Conservation (phyloP, 2,797 vertebrate genomes). For the Crax fasciolata region DNA sequence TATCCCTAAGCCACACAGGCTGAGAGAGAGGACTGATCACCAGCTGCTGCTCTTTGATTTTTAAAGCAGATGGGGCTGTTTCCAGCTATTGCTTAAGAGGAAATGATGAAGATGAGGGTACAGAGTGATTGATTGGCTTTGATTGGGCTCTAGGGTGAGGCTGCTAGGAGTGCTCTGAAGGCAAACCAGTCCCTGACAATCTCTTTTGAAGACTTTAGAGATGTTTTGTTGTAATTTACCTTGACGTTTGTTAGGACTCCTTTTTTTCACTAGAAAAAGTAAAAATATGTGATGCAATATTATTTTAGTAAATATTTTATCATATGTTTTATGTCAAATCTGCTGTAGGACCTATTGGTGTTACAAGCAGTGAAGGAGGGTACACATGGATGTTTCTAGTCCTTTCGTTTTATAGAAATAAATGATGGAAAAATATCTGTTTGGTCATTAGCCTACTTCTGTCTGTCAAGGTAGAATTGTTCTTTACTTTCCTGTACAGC, state of each 20-base stretch:
- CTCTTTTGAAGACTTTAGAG: not conserved
- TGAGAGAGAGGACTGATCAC: not conserved
- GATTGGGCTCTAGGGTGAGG: not conserved
- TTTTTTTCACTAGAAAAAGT: not conserved
- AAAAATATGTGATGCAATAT: not conserved
- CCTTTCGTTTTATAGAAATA: not conserved
- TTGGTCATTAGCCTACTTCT: not conserved
- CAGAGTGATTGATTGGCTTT: constrained; percentile 29
- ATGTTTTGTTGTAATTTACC: accelerated
- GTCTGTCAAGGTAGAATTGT: not conserved
- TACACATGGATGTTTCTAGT: not conserved
- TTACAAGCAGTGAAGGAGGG: not conserved
- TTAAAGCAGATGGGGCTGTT: constrained; percentile 59
- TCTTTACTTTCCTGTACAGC: not conserved
- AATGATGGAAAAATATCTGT: not conserved
- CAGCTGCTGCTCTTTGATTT: constrained; percentile 75
- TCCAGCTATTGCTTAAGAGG: constrained; percentile 44
- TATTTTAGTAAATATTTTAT: not conserved
- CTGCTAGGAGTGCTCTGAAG: not conserved
- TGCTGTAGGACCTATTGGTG: not conserved
- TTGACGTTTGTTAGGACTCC: accelerated
- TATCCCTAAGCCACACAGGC: constrained; percentile 7
- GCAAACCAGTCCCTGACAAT: not conserved
- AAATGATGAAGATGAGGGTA: not conserved
- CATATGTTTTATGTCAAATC: accelerated